Percentiles rank a stretch among this genome's conserved stretches.
These are phyloP conservation scores for Philhelius pedissequus DNA, from an alignment of 2,888 invertebrate genomes.

Conservation along the genomic window DNA sequence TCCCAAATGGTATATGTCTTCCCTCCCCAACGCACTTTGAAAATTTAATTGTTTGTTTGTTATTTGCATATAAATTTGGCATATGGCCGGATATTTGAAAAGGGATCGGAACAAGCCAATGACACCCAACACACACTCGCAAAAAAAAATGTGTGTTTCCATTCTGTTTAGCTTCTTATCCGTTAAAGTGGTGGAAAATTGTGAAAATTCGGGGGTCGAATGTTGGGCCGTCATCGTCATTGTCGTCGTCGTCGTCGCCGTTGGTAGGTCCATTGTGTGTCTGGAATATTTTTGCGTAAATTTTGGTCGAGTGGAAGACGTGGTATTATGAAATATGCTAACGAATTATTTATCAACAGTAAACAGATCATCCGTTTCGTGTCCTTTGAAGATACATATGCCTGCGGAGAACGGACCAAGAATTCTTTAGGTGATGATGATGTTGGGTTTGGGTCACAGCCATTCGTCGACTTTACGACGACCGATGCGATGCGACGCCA, in stretches of 20 bases:
- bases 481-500: too few species aligned
- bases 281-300: constrained; percentile 58
- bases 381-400: constrained; percentile 57
- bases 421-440: constrained; percentile 10
- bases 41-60: constrained; percentile 76
- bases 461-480: not conserved
- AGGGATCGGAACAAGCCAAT: constrained; percentile 39
- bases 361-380: constrained; percentile 60
- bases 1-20: not conserved
- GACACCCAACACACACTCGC: not conserved
- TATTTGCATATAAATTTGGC: constrained; percentile 77
- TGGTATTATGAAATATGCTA: constrained; percentile 60
- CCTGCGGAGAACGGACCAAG: constrained; percentile 36
- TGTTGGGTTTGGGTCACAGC: not conserved
- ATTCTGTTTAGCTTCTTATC: constrained; percentile 36
- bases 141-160: not conserved
- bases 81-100: constrained; percentile 72
- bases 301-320: constrained; percentile 53
- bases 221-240: not conserved
- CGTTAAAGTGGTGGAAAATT: constrained; percentile 54
- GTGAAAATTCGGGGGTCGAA: constrained; percentile 5
- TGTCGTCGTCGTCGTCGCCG: not conserved
- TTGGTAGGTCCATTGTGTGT: constrained; percentile 31
- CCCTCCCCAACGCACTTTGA: constrained; percentile 59
- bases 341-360: constrained; percentile 66